These are phyloP conservation scores for Rhogogaster chlorosoma DNA, from an alignment of 2,888 invertebrate species.

Conservation along the genomic window DNA sequence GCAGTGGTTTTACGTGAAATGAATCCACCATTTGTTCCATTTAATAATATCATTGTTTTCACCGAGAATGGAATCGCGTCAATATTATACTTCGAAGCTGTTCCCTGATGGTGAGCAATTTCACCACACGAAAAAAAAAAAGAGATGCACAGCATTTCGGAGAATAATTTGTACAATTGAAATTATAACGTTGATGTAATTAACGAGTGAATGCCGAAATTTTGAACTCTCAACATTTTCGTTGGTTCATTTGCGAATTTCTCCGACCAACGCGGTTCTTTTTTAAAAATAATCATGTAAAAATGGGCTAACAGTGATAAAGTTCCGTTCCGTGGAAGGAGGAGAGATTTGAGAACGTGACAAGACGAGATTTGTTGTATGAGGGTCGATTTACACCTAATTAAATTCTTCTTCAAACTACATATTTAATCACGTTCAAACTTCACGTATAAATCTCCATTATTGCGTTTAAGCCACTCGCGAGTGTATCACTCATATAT, in stretches of 20 bases:
- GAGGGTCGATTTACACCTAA: not conserved
- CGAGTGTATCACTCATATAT: constrained; percentile 24
- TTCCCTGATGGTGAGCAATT: not conserved
- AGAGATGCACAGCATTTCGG: not conserved
- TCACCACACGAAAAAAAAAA: not conserved
- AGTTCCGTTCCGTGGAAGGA: not conserved
- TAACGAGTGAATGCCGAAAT: no score
- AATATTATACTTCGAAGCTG: not conserved
- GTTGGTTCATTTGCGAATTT: not conserved
- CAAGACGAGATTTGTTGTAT: not conserved
- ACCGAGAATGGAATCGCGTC: not conserved
- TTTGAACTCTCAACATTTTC: no score
- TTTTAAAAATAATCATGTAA: not conserved
- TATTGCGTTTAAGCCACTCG: constrained; percentile 43
- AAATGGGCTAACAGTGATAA: not conserved
- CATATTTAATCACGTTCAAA: not conserved
- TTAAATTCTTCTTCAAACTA: not conserved
- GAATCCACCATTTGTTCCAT: not conserved
- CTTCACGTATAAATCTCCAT: constrained; percentile 14
- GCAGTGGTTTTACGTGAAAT: not conserved
- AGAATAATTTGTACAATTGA: no score
- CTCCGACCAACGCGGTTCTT: no score
- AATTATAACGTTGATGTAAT: no score
- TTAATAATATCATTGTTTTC: not conserved
- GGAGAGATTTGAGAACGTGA: not conserved